A percentile compares a stretch with the other conserved stretches of the same genome.
phyloP scores from a whole-genome alignment of 2,888 invertebrate species.

The Tetanocera ferruginea region DNA sequence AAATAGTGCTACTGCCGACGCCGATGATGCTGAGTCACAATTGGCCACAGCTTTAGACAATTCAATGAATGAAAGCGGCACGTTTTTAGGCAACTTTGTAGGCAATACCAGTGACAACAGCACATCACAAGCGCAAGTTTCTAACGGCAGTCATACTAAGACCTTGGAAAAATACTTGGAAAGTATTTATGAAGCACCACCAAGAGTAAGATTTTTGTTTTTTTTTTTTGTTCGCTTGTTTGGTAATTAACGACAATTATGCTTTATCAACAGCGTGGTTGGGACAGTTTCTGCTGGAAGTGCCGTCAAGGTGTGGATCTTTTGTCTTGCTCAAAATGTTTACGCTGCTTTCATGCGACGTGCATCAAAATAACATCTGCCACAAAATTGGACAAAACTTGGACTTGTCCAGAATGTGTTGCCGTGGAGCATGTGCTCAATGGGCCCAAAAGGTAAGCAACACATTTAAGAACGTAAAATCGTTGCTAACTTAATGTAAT shows the following conservation, averaged over 20 bases:
- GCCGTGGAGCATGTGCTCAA: constrained; percentile 71
- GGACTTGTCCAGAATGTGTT: constrained; percentile 92
- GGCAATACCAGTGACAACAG: constrained; percentile 15
- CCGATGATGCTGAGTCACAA: neutral
- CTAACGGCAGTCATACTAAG: constrained; percentile 29
- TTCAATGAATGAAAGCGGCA: constrained; percentile 9
- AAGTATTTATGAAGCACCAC: constrained; percentile 57
- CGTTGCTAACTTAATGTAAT: neutral
- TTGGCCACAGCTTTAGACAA: neutral
- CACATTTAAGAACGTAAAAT: neutral
- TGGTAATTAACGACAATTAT: neutral
- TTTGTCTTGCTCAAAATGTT: constrained; percentile 84
- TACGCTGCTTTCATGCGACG: constrained; percentile 85
- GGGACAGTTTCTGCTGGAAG: constrained; percentile 91
- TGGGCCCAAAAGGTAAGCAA: constrained; percentile 61
- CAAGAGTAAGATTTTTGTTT: constrained; percentile 56
- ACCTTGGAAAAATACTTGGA: constrained; percentile 36
- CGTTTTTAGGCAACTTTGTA: constrained; percentile 3
- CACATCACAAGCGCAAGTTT: neutral
- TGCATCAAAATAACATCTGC: constrained; percentile 76
- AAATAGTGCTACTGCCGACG: constrained; percentile 43
- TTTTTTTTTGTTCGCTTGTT: neutral
- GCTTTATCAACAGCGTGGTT: constrained; percentile 68
- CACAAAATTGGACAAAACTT: constrained; percentile 72
- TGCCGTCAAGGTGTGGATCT: constrained; percentile 82